Conservation (phyloP, 2,797 vertebrate genomes). For the Smutsia temminckii region DNA sequence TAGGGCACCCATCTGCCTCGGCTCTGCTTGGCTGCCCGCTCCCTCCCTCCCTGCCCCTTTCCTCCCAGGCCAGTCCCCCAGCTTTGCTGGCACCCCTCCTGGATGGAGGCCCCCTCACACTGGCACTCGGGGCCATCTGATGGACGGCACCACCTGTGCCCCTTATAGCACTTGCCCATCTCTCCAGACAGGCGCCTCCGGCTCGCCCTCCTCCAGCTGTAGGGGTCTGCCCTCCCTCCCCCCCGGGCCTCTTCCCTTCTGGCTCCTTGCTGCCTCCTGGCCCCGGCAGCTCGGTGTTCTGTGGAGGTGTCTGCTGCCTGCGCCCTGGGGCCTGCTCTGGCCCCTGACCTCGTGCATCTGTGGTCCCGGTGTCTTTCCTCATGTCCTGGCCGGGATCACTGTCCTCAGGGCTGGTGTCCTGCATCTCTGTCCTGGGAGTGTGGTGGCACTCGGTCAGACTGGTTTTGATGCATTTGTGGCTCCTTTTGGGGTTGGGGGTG, state of each 20-base stretch:
- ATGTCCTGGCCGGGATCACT: not conserved
- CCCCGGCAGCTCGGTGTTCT: not conserved
- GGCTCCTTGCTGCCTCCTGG: not conserved
- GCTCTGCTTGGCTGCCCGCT: no score
- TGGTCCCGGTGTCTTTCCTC: not conserved
- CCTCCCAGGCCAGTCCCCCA: not conserved
- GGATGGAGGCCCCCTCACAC: not conserved
- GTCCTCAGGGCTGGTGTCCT: not conserved
- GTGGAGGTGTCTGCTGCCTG: not conserved
- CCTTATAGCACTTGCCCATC: not conserved
- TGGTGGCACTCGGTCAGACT: not conserved
- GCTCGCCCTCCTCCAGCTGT: rapidly evolving
- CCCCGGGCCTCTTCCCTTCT: not conserved
- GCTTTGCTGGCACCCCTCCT: not conserved
- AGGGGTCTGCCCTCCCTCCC: not conserved
- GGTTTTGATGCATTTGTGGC: not conserved
- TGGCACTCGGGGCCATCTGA: rapidly evolving
- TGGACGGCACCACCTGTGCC: no score
- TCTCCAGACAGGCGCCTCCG: not conserved
- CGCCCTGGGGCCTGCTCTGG: not conserved
- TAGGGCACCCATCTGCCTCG: not conserved
- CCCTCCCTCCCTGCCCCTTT: rapidly evolving
- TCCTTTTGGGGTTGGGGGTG: not conserved
- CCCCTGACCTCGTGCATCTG: not conserved
- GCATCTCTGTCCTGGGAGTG: not conserved